These are phyloP conservation scores for Napeogenes inachia DNA, from an alignment of 2,888 invertebrate genomes.

Conservation along the genomic window DNA sequence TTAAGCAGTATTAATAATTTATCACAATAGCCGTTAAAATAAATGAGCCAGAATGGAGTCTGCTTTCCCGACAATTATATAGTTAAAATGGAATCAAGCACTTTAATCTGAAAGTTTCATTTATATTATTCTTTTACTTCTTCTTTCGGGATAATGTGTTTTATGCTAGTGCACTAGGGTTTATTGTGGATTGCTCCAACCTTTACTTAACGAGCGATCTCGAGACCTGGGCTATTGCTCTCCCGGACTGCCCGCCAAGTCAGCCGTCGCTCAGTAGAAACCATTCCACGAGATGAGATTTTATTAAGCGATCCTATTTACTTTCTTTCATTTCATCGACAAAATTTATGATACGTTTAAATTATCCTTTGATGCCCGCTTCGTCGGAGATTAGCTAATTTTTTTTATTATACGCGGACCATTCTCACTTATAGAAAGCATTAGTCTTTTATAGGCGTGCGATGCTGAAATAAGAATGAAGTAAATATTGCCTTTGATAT, in stretches of 20 bases:
- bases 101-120: conserved; percentile 45
- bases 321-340: conserved; percentile 26
- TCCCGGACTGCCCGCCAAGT: conserved; percentile 24
- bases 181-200: conserved; percentile 1
- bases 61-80: conserved; percentile 37
- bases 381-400: conserved; percentile 9
- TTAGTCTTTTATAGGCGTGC: conserved; percentile 2
- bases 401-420: conserved; percentile 7
- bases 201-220: conserved; percentile 45
- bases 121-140: conserved; percentile 36
- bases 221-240: conserved; percentile 40
- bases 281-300: conserved; percentile 36
- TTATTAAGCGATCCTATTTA: conserved; percentile 27
- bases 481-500: no score
- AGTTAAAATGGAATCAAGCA: conserved; percentile 47
- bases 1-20: neutral
- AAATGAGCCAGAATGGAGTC: conserved; percentile 20
- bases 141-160: conserved; percentile 21
- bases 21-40: conserved; percentile 18
- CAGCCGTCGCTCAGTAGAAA: conserved; percentile 20
- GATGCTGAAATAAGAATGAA: no score
- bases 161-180: conserved; percentile 5
- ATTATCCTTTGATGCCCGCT: conserved; percentile 24
- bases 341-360: conserved; percentile 28
- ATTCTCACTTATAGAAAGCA: conserved; percentile 5